Base-by-base conservation (phyloP, 2,797 vertebrate genomes). In the Gastrophryne carolinensis region DNA sequence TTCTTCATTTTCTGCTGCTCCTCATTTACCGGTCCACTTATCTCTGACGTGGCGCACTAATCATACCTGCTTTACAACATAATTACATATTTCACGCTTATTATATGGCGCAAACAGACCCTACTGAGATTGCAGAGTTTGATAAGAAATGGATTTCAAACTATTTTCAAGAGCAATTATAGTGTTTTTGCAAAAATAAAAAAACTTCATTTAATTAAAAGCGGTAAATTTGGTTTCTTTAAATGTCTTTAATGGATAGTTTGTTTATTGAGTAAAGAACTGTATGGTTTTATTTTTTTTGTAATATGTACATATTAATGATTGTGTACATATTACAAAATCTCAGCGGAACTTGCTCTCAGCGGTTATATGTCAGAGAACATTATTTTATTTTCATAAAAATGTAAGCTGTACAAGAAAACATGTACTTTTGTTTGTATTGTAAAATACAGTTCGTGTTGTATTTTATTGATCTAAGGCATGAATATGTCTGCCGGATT, bases 131-230 rank as follows among this genome's bases (percentile, higher is more conserved):
- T 34, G 50, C 50, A 32, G 23, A 52, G 56, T 66, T 58, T 58
- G 39, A 71, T 65, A 39, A 77, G 29, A 39, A 78, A 78, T 66
- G 65, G 53, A 66, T 78, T 66, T 72, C 29, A 66, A 78, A 78
- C 72, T 78, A 78, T 78, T 78, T 77, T 61, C 68, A 12, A 32
- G 34, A 23, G 61, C 41, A 72, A 78, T 78, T 72, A 70, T 50
- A 21, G 75, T 78, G 39, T 78, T 72, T 78, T 57, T 52, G 65
- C 44, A 52, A 52, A 44, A 44, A 52, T 41, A 44, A 44, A 65
- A 57, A 37, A 58, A 72, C 57, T 64, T 30, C 11, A 19, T 54
- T 57, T 71, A 78, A 72, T 66, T 47, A 32, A 19, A 37, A 26
- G 15, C 26, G 24, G 37, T 65, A 39, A 37, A 21, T 72, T 78